phyloP scores from a whole-genome alignment of 2,888 invertebrate genomes.

The Athalia rosae region DNA sequence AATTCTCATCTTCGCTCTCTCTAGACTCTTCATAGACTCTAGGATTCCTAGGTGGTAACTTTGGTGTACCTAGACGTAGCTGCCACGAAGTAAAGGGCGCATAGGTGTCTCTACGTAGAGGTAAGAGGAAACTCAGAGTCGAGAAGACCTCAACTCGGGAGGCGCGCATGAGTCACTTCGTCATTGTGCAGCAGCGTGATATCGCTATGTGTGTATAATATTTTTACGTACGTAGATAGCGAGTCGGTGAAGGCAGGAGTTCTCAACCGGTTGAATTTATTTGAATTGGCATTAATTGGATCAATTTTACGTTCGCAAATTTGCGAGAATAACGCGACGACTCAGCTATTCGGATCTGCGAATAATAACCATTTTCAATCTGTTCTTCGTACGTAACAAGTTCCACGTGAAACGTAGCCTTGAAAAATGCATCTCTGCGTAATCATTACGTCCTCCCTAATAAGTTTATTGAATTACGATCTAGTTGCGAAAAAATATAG shows the following conservation, averaged over 20 bases:
- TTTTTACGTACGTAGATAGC: not conserved
- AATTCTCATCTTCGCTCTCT: no score
- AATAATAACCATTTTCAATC: no score
- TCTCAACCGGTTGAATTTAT: conserved; percentile 27
- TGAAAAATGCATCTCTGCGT: conserved; percentile 1
- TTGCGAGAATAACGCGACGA: no score
- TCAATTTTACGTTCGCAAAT: not conserved
- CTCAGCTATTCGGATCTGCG: no score
- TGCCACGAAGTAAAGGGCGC: not conserved
- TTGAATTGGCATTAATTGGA: conserved; percentile 28
- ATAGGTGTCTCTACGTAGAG: not conserved
- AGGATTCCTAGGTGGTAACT: no score
- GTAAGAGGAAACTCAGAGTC: not conserved
- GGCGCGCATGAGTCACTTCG: conserved; percentile 36
- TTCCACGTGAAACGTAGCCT: not conserved
- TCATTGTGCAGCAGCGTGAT: conserved; percentile 2
- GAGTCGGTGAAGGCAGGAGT: not conserved
- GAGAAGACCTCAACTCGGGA: not conserved
- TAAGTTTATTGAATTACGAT: no score
- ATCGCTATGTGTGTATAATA: not conserved
- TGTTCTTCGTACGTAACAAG: not conserved
- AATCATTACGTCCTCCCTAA: no score
- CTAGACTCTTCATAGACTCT: no score
- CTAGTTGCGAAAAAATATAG: no score
- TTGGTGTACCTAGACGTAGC: conserved; percentile 16